Evolutionary conservation across 2,797 vertebrate genomes (phyloP).

Genomic region (Neosilurus hyrtlii): DNA sequence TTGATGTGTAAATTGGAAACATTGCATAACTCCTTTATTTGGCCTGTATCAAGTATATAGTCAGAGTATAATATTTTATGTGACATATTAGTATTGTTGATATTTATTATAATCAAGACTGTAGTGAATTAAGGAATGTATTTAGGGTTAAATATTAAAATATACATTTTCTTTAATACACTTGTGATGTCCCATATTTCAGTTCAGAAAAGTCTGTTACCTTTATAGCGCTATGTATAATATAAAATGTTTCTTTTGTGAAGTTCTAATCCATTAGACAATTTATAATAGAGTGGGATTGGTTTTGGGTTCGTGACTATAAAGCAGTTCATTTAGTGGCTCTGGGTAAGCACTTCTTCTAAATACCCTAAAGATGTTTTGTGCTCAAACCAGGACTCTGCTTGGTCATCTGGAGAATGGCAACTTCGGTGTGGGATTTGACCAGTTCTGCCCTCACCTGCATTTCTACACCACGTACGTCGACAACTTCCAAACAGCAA

Average conservation of each 20-base stretch:
- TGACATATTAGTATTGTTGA: too few relatives aligned
- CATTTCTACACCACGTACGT: constrained; percentile 72
- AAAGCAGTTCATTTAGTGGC: not conserved
- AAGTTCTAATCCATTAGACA: not conserved
- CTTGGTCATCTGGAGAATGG: constrained; percentile 77
- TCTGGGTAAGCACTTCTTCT: not conserved
- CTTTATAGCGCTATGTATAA: not conserved
- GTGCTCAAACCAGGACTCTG: constrained; percentile 57
- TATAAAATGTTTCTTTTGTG: not conserved
- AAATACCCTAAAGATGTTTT: not conserved
- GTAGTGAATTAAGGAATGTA: too few relatives aligned
- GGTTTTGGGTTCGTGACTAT: not conserved
- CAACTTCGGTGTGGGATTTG: constrained; percentile 70
- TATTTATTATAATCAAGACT: too few relatives aligned
- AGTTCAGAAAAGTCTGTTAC: not conserved
- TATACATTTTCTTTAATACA: too few relatives aligned
- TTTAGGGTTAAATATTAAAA: too few relatives aligned
- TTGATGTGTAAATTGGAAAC: too few relatives aligned
- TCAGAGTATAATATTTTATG: too few relatives aligned
- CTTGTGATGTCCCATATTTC: too few relatives aligned
- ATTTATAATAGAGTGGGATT: not conserved
- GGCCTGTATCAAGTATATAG: too few relatives aligned
- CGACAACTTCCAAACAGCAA: constrained; percentile 78
- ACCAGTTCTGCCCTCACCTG: constrained; percentile 77
- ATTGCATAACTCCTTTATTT: too few relatives aligned